phyloP scores from a whole-genome alignment of 92 coral and sea anemone species.

The Muricea muricata region DNA sequence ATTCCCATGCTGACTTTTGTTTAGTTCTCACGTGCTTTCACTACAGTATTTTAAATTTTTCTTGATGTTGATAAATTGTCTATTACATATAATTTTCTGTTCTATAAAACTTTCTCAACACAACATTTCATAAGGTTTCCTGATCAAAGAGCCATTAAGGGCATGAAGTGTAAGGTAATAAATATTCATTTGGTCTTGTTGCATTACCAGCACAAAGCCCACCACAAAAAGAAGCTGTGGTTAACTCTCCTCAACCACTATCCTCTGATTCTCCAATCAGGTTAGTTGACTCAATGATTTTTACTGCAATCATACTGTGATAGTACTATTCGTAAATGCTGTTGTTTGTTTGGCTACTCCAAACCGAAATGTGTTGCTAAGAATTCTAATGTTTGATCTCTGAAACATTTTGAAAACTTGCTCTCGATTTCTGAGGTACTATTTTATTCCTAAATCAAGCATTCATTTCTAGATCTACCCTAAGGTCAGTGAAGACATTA shows the following conservation, averaged over 20 bases:
- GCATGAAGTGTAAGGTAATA: too few relatives aligned
- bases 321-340: not conserved
- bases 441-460: too few relatives aligned
- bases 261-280: slow-evolving; percentile 31
- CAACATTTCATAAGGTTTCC: too few relatives aligned
- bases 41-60: too few relatives aligned
- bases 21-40: too few relatives aligned
- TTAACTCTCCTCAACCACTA: slow-evolving; percentile 12
- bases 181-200: not conserved
- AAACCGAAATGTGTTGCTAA: not conserved
- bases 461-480: slow-evolving; percentile 4
- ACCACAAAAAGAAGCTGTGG: slow-evolving; percentile 43
- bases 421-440: too few relatives aligned
- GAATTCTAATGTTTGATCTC: too few relatives aligned
- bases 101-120: too few relatives aligned
- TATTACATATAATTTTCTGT: too few relatives aligned
- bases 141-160: too few relatives aligned
- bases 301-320: not conserved
- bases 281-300: not conserved
- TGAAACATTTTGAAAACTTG: not conserved
- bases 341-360: not conserved
- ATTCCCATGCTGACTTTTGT: too few relatives aligned
- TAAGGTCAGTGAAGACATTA: not conserved
- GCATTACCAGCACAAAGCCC: slow-evolving; percentile 47
- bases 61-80: too few relatives aligned